Evolutionary conservation across 2,797 vertebrate genomes (phyloP), one percentile per base, ranked within the genome.

Genomic region (Notolepis coatsorum): DNA sequence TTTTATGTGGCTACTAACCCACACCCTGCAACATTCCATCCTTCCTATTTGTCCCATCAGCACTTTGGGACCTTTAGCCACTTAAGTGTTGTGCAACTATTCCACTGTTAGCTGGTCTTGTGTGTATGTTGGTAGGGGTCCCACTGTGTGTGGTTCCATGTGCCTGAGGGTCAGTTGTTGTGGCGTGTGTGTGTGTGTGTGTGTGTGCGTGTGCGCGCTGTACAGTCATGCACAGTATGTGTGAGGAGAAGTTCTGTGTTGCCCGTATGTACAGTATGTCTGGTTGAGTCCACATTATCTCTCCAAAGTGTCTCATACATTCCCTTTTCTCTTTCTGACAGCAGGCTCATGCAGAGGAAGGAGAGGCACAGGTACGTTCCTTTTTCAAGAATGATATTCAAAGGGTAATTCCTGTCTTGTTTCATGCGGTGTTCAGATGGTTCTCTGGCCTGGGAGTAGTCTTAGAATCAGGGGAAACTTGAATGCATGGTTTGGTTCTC

Each of bases 331-430:
- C n/a, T n/a, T 24, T 77, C 13, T 79, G 15, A 68, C 25, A 91
- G 82, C 73, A 88, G 74, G 74, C 64, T 9, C 37, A 37, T 9
- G 75, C n/a, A 55, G 82, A 84, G 30, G 88, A 89, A 23, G 87
- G 88, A 24, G 90, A 90, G 62, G 81, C 79, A 24, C 83, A 91
- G 89, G 92, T 93, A 80, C n/a, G n/a, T n/a, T n/a, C n/a, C n/a
- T n/a, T n/a, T n/a, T n/a, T n/a, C n/a, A n/a, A n/a, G n/a, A n/a
- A n/a, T n/a, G n/a, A n/a, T n/a, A n/a, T n/a, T n/a, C n/a, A n/a
- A n/a, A n/a, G n/a, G n/a, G n/a, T n/a, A n/a, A n/a, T n/a, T n/a
- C n/a, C n/a, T n/a, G n/a, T n/a, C n/a, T n/a, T n/a, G n/a, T n/a
- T n/a, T n/a, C n/a, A n/a, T n/a, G n/a, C n/a, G n/a, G n/a, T n/a